Evolutionary conservation across 2,797 vertebrate genomes (phyloP).

Genomic region (Betta splendens): DNA sequence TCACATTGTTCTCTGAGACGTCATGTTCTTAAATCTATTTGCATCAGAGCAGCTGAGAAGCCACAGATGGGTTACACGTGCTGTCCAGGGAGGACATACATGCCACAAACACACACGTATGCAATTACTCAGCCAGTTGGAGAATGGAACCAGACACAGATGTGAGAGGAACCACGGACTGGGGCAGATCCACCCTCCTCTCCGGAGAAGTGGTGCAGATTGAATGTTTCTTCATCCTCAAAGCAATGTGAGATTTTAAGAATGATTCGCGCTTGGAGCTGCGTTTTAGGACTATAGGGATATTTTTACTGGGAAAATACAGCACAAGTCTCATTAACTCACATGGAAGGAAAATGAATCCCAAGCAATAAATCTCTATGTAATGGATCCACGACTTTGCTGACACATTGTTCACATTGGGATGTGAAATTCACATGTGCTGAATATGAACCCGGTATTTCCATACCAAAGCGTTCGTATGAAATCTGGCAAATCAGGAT

Average conservation of each 20-base stretch:
- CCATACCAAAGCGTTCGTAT: background rate
- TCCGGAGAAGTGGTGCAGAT: constrained; percentile 50
- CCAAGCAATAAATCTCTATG: no score
- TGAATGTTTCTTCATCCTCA: constrained; percentile 20
- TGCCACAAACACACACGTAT: constrained; percentile 19
- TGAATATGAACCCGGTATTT: constrained; percentile 1
- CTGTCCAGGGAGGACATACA: constrained; percentile 53
- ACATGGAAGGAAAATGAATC: no score
- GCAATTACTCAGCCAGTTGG: constrained; percentile 43
- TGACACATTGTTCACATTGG: background rate
- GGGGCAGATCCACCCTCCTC: constrained; percentile 49
- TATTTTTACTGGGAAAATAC: no score
- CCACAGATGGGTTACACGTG: constrained; percentile 54
- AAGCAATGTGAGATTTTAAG: background rate
- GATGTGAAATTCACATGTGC: background rate
- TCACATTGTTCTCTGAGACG: constrained; percentile 15
- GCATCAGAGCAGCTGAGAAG: constrained; percentile 64
- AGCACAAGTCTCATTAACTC: no score
- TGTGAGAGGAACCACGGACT: constrained; percentile 65
- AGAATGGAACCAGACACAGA: constrained; percentile 68
- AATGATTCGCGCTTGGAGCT: background rate
- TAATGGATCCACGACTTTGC: no score
- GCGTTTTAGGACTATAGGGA: background rate
- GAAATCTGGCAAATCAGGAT: constrained; percentile 6
- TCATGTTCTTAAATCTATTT: constrained; percentile 30